Base-by-base conservation (phyloP, 2,113 vertebrate genomes). In the Rhipidura dahli region DNA sequence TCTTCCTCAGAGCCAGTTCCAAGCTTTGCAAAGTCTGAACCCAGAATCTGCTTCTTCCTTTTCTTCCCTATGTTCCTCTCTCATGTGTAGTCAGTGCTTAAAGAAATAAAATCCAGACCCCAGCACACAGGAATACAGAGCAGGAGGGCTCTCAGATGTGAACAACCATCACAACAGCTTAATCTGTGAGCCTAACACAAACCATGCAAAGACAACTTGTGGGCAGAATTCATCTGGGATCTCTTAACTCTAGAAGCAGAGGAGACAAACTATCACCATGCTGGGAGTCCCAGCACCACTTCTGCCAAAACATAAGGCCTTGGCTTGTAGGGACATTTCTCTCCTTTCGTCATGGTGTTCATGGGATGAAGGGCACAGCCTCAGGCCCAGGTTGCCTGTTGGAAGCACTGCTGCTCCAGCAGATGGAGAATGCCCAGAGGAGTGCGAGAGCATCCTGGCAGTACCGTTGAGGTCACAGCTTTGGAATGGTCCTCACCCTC, bases 251-350 rank as follows among this genome's bases (percentile, higher is more conserved):
- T 50, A 45, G 71, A 69, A 92, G 33, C 0, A 1, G 16, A 75
- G 35, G 39, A 92, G 30, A 28, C 15, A 63, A 92, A 92, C 40
- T n/a, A 17, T 11, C 15, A 5, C 19, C 1, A 1, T 5, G 13
- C 19, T 0, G 0, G 6, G 23, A 3, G 15, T 68, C 33, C 22
- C 39, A 84, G 35, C 0, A 0, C 30, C 3, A 4, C 28, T 83
- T 66, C 33, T 59, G 56, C 39, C 69, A 83, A 81, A 94, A 53
- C 6, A 2, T 9, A 73, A 81, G 51, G 19, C 10, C 21, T 44
- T 71, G 85, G n/a, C 40, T 53, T 53, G 23, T 20, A 60, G 28
- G 51, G 31, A 24, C 1, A 1, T 64, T 82, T 47, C 64, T 24
- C 28, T 78, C 7, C 37, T 64, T 71, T 49, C 15, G 64, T 89